These are phyloP conservation scores for Hypsibius dujardini DNA, from an alignment of 1,140 invertebrate species.

Conservation along the genomic window DNA sequence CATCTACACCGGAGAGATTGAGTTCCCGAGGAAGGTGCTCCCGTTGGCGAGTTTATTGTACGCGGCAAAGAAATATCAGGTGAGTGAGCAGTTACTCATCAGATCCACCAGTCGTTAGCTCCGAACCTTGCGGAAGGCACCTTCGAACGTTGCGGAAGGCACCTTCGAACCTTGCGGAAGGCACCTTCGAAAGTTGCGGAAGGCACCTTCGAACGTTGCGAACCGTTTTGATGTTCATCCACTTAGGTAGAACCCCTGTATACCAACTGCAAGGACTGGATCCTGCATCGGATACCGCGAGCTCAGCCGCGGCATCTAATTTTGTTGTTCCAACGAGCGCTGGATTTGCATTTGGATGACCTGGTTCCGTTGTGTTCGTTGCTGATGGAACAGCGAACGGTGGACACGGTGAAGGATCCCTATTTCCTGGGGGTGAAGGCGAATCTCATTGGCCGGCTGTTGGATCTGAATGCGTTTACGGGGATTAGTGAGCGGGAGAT, in stretches of 20 bases:
- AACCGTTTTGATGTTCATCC: no score
- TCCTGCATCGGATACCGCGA: neutral
- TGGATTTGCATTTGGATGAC: neutral
- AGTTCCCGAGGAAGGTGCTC: neutral
- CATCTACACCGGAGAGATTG: constrained; percentile 1
- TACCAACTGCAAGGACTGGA: neutral
- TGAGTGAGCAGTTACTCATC: no score
- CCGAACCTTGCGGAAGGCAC: no score
- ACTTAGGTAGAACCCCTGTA: neutral
- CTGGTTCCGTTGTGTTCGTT: neutral
- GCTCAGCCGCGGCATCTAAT: neutral
- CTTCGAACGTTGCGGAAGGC: no score
- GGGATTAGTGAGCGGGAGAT: neutral
- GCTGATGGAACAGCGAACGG: neutral
- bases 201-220: no score
- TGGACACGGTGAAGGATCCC: neutral
- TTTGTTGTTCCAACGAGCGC: neutral
- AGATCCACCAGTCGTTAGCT: no score
- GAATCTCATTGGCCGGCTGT: constrained; percentile 4
- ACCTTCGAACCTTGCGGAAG: no score
- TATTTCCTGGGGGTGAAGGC: neutral
- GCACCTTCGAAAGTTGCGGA: no score
- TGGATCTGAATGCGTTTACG: neutral
- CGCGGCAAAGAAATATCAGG: neutral
- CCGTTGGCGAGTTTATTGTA: neutral